These are phyloP conservation scores for Drosophila neoperkinsi DNA, from an alignment of 2,888 invertebrate genomes.

Conservation along the genomic window DNA sequence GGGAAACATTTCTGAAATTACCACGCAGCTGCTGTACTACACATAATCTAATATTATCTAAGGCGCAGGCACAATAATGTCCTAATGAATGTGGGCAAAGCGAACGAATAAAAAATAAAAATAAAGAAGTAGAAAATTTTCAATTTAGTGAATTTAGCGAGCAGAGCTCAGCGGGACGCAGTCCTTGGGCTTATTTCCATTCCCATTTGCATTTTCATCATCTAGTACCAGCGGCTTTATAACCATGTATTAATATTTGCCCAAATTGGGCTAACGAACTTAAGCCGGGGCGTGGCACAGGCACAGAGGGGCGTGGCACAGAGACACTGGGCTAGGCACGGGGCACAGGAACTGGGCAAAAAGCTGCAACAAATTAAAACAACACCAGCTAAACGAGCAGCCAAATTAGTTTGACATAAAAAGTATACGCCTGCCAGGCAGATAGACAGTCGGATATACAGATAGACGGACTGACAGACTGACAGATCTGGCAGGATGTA, in stretches of 20 bases:
- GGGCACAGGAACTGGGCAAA: conserved; percentile 1
- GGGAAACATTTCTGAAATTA: conserved; percentile 26
- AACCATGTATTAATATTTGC: conserved; percentile 78
- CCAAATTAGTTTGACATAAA: conserved; percentile 80
- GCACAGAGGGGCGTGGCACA: conserved; percentile 21
- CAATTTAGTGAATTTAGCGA: conserved; percentile 54
- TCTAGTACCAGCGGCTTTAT: conserved; percentile 60
- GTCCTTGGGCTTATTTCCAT: conserved; percentile 20
- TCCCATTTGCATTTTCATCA: conserved; percentile 48
- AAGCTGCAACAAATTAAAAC: conserved; percentile 70
- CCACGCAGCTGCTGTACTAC: conserved; percentile 30
- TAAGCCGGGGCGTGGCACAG: conserved; percentile 56
- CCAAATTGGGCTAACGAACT: conserved; percentile 79
- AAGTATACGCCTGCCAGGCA: conserved; percentile 57
- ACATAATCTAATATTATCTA: conserved; percentile 77
- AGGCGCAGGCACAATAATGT: conserved; percentile 68
- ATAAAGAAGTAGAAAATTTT: conserved; percentile 53
- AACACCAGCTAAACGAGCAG: conserved; percentile 76
- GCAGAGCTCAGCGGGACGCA: conserved; percentile 10
- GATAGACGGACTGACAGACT: conserved; percentile 36
- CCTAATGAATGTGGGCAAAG: conserved; percentile 69
- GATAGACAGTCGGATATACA: conserved; percentile 15
- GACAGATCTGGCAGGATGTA: conserved; percentile 49
- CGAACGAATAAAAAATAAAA: conserved; percentile 20
- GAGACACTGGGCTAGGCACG: not conserved